Conservation (phyloP, 2,113 vertebrate species). For the Galbula dea region DNA sequence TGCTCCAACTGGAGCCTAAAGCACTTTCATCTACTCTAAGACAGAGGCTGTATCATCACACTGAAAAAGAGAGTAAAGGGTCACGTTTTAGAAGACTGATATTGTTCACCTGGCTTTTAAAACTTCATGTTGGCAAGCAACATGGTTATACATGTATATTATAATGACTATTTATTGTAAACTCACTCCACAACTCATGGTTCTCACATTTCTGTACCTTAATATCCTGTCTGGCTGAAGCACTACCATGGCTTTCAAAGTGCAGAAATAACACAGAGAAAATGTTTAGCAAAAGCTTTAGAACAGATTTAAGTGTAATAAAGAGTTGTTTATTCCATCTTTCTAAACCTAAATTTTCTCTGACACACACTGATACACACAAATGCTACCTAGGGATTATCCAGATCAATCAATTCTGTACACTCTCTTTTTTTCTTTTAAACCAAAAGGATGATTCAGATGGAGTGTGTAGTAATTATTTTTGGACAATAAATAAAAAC, state of each 20-base stretch:
- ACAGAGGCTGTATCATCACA: background rate
- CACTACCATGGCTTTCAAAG: background rate
- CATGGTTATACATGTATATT: background rate
- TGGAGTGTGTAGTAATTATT: background rate
- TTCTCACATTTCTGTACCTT: background rate
- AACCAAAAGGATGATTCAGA: background rate
- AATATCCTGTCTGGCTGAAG: background rate
- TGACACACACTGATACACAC: background rate
- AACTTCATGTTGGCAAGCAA: background rate
- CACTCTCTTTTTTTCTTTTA: background rate
- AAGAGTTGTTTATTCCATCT: background rate
- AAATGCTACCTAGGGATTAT: background rate
- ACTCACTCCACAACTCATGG: background rate
- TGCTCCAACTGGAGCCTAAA: background rate
- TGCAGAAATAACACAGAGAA: background rate
- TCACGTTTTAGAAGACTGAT: background rate
- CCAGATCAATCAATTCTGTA: background rate
- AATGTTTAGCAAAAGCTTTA: background rate
- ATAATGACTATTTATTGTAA: background rate
- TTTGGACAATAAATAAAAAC: constrained; percentile 33
- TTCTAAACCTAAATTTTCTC: background rate
- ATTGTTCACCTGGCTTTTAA: background rate
- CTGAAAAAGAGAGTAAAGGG: background rate
- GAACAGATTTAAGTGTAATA: background rate
- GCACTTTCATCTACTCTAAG: background rate